Percentiles rank a stretch among this genome's conserved stretches.
These are phyloP conservation scores for Incurvaria masculella DNA, from an alignment of 2,888 invertebrate species.

Conservation along the genomic window DNA sequence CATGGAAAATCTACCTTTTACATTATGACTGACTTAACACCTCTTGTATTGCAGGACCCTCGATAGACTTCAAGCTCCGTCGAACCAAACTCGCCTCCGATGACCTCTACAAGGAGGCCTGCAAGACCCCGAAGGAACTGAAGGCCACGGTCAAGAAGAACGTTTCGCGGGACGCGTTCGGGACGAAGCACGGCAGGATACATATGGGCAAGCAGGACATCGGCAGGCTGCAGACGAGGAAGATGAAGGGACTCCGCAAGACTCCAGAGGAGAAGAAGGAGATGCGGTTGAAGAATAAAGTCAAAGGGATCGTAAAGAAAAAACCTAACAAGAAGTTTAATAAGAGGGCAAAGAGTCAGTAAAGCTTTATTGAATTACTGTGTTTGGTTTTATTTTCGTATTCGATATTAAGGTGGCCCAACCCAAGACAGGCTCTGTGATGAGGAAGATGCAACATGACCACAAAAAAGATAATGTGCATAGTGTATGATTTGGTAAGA, in stretches of 20 bases:
- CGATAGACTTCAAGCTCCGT: constrained; percentile 80
- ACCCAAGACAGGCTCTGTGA: too few relatives aligned
- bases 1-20: too few relatives aligned
- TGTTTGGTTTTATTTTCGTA: too few relatives aligned
- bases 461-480: too few relatives aligned
- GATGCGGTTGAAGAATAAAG: constrained; percentile 50
- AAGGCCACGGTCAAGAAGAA: constrained; percentile 89
- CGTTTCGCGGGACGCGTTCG: constrained; percentile 80
- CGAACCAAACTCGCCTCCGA: constrained; percentile 87
- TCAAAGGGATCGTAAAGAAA: constrained; percentile 28
- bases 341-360: too few relatives aligned
- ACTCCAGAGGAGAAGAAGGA: constrained; percentile 65
- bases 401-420: too few relatives aligned
- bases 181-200: constrained; percentile 85
- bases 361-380: too few relatives aligned
- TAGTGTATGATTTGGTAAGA: too few relatives aligned
- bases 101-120: constrained; percentile 81
- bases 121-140: constrained; percentile 74
- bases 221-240: constrained; percentile 80
- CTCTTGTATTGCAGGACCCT: too few relatives aligned
- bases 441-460: too few relatives aligned
- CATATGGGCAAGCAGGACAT: constrained; percentile 92
- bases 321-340: constrained; percentile 7
- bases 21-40: too few relatives aligned
- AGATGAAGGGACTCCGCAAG: constrained; percentile 86